phyloP scores from a whole-genome alignment of 2,888 invertebrate genomes.

The Drosophila ustulata region DNA sequence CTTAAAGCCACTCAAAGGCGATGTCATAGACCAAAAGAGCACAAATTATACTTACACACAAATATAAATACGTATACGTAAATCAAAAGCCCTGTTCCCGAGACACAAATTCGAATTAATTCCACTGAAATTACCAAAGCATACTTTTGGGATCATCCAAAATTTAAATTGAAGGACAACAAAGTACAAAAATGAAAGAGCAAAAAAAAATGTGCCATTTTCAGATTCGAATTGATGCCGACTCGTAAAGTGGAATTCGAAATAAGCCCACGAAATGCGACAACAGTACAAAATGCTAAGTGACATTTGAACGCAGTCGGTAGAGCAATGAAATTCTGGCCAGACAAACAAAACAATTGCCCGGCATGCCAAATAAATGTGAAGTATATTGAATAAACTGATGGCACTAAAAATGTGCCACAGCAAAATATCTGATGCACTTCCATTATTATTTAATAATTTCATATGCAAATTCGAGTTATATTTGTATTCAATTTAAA shows the following conservation, averaged over 20 bases:
- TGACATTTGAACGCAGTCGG: constrained; percentile 19
- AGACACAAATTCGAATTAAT: constrained; percentile 10
- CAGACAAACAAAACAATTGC: constrained; percentile 33
- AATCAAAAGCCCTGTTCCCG: constrained; percentile 2
- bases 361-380: constrained; percentile 25
- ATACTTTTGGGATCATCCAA: constrained; percentile 6
- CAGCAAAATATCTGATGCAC: background rate
- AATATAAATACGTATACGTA: background rate
- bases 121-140: constrained; percentile 14
- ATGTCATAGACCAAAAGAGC: constrained; percentile 38
- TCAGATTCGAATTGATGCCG: constrained; percentile 11
- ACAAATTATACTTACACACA: constrained; percentile 18
- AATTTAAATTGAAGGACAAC: constrained; percentile 7
- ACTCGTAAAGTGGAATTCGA: constrained; percentile 15
- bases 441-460: background rate
- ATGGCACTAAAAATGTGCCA: background rate
- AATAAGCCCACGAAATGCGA: constrained; percentile 8
- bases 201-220: background rate
- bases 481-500: too few species aligned
- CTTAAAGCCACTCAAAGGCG: constrained; percentile 71
- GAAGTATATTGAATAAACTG: constrained; percentile 31
- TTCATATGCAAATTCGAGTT: too few species aligned
- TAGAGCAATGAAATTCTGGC: constrained; percentile 19
- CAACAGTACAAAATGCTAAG: constrained; percentile 16
- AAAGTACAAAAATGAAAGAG: background rate